Conservation (phyloP, 2,888 invertebrate genomes). For the Arctia plantaginis region DNA sequence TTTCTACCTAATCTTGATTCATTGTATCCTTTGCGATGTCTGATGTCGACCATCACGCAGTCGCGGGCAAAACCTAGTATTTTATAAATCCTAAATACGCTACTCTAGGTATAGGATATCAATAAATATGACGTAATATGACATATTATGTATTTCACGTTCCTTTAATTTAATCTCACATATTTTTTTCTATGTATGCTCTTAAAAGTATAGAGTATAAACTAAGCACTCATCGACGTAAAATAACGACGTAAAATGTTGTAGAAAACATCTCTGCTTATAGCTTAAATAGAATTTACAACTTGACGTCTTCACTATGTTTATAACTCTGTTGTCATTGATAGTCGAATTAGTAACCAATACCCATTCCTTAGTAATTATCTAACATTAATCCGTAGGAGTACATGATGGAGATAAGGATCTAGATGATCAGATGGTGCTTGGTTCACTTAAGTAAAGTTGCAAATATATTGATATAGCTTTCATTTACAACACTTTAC, state of each 20-base stretch:
- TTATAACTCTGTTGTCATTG: constrained; percentile 10
- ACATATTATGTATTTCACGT: too few species aligned
- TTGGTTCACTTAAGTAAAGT: too few species aligned
- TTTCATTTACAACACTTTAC: too few species aligned
- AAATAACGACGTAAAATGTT: not conserved
- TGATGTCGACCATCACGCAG: too few species aligned
- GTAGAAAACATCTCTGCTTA: not conserved
- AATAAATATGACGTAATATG: too few species aligned
- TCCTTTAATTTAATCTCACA: too few species aligned
- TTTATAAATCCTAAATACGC: too few species aligned
- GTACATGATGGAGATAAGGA: constrained; percentile 13
- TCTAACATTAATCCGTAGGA: constrained; percentile 13
- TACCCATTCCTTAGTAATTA: constrained; percentile 15
- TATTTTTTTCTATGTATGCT: not conserved
- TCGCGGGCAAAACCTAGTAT: too few species aligned
- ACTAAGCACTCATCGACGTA: not conserved
- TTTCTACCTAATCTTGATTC: too few species aligned
- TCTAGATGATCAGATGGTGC: not conserved
- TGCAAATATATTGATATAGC: too few species aligned
- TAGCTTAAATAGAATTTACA: not conserved
- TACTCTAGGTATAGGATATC: too few species aligned
- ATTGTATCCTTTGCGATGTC: too few species aligned
- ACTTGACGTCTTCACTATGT: not conserved
- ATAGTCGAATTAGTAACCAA: constrained; percentile 26
- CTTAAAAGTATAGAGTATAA: not conserved